Conservation (phyloP, 2,113 vertebrate species). For the Eurystomus gularis region DNA sequence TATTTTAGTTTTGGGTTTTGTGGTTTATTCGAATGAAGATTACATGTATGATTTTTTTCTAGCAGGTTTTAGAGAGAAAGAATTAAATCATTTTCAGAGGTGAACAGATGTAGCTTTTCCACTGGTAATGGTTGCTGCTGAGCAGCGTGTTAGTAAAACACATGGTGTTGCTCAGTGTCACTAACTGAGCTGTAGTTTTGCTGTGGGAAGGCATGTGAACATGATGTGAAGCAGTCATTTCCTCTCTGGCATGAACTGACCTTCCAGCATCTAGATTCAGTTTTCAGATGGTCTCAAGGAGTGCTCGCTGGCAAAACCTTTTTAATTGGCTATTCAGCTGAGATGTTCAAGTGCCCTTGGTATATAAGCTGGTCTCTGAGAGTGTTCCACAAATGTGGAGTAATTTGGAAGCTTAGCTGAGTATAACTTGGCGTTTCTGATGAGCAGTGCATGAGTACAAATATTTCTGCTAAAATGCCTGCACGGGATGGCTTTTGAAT, state of each 20-base stretch:
- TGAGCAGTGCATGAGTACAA: background rate
- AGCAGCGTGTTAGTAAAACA: background rate
- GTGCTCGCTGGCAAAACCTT: background rate
- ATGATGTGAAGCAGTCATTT: background rate
- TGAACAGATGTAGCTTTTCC: background rate
- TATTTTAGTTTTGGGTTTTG: background rate
- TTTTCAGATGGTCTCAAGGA: background rate
- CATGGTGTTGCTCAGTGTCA: background rate
- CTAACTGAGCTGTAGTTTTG: background rate
- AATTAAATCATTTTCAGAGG: background rate
- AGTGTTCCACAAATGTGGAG: background rate
- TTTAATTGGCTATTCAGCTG: background rate
- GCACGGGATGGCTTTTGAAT: background rate
- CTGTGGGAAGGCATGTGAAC: background rate
- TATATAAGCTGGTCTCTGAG: background rate
- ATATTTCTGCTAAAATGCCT: background rate
- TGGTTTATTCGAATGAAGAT: background rate
- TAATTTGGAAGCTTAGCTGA: background rate
- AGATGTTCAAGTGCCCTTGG: background rate
- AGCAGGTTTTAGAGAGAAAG: background rate
- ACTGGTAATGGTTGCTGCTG: background rate
- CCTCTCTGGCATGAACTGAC: background rate
- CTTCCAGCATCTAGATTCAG: background rate
- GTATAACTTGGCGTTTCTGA: background rate
- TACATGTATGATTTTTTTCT: background rate